These are phyloP conservation scores for Eupeodes latifasciatus DNA, from an alignment of 2,888 invertebrate species.

Conservation along the genomic window DNA sequence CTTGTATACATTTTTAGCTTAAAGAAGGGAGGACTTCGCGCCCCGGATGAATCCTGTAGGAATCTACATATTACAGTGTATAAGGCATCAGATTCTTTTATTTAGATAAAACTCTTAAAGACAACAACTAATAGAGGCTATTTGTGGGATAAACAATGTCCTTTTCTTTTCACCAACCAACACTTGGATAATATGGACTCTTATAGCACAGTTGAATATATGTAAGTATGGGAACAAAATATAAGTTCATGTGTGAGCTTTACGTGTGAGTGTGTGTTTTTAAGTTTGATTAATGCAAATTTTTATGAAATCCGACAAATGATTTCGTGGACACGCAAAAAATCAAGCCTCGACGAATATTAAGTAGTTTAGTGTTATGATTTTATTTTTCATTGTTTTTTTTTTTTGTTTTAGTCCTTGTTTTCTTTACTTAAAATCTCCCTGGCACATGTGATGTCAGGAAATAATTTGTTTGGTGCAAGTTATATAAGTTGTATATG, in stretches of 20 bases:
- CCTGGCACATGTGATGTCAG: slow-evolving; percentile 11
- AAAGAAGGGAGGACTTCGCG: slow-evolving; percentile 40
- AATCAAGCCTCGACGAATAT: slow-evolving; percentile 75
- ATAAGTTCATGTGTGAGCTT: slow-evolving; percentile 32
- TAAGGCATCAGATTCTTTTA: not conserved
- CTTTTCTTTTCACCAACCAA: slow-evolving; percentile 1
- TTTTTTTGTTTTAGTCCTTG: slow-evolving; percentile 46
- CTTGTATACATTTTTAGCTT: slow-evolving; percentile 15
- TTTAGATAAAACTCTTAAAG: slow-evolving; percentile 7
- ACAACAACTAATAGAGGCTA: slow-evolving; percentile 1
- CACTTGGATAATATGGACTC: not conserved
- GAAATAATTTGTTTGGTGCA: not conserved
- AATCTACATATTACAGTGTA: too few species aligned
- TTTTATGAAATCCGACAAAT: slow-evolving; percentile 82
- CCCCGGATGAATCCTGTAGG: not conserved
- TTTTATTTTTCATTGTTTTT: not conserved
- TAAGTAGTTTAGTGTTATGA: slow-evolving; percentile 58
- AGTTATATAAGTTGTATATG: not conserved
- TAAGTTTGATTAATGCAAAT: slow-evolving; percentile 76
- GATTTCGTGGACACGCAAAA: slow-evolving; percentile 83
- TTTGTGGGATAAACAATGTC: slow-evolving; percentile 16
- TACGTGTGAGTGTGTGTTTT: slow-evolving; percentile 30
- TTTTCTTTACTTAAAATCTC: slow-evolving; percentile 18
- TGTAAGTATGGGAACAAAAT: too few species aligned
- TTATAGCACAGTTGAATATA: too few species aligned